Evolutionary conservation across 2,113 vertebrate species (phyloP).

Genomic region (Pampusana beccarii): DNA sequence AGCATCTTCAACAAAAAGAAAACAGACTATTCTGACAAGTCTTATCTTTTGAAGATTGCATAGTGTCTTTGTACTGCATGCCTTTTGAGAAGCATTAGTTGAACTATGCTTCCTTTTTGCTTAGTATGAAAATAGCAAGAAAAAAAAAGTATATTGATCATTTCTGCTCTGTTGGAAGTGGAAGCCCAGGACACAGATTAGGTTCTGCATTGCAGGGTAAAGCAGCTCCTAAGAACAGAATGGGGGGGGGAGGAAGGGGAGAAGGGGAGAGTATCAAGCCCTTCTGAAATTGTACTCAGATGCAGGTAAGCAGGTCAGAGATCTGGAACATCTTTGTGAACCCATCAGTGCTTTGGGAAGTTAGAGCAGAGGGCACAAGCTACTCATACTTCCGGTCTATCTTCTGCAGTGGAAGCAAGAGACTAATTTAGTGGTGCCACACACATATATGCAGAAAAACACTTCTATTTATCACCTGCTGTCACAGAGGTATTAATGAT

Average conservation of each 20-base stretch:
- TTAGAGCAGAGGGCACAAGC: neutral
- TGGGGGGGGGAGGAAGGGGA: rapidly evolving
- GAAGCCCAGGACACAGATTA: neutral
- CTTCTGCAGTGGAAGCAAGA: neutral
- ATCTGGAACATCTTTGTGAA: neutral
- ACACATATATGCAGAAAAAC: rapidly evolving
- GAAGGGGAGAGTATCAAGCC: neutral
- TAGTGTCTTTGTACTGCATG: neutral
- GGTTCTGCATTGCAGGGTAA: neutral
- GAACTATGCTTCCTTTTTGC: neutral
- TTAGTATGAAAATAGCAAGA: neutral
- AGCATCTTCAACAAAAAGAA: neutral
- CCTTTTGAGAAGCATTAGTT: neutral
- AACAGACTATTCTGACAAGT: neutral
- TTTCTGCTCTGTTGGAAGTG: neutral
- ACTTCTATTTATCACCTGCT: neutral
- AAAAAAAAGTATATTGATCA: conserved; percentile 7
- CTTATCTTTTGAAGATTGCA: neutral
- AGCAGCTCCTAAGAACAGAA: neutral
- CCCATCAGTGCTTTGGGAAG: neutral
- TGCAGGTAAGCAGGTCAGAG: neutral
- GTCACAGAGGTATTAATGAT: neutral
- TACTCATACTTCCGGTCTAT: neutral
- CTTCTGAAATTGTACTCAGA: neutral
- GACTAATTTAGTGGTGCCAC: neutral